Conservation (phyloP, 2,113 vertebrate species). For the Athene noctua region DNA sequence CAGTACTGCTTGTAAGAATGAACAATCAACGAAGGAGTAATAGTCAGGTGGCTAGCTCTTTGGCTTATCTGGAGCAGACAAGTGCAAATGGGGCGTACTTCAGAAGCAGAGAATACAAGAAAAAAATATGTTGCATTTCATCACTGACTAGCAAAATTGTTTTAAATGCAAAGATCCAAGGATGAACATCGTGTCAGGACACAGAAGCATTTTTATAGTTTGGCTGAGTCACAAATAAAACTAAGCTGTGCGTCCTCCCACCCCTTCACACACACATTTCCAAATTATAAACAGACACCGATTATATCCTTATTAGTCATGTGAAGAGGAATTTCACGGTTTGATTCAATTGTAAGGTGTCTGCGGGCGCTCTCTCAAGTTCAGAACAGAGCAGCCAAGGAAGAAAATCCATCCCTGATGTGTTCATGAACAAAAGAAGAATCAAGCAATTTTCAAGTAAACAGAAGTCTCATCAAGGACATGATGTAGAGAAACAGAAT, state of each 20-base stretch:
- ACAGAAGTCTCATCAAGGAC: neutral
- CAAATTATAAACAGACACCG: neutral
- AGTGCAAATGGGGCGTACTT: neutral
- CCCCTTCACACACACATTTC: neutral
- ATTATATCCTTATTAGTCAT: neutral
- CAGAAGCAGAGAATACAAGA: neutral
- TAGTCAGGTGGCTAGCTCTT: conserved; percentile 35
- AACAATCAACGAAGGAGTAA: neutral
- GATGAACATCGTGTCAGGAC: neutral
- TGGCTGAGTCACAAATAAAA: conserved; percentile 6
- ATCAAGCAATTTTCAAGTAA: conserved; percentile 14
- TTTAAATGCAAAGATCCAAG: neutral
- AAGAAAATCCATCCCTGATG: conserved; percentile 17
- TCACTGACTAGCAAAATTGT: neutral
- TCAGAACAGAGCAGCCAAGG: conserved; percentile 2
- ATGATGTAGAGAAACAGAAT: neutral
- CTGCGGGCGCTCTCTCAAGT: neutral
- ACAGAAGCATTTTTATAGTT: neutral
- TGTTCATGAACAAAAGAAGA: neutral
- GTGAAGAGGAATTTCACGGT: neutral
- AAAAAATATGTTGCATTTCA: neutral
- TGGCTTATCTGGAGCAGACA: conserved; percentile 53
- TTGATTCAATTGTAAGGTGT: neutral
- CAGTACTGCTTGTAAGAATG: conserved; percentile 20
- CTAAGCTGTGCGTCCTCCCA: conserved; percentile 14